Evolutionary conservation across 2,797 vertebrate genomes (phyloP).

Genomic region (Gymnothorax javanicus): DNA sequence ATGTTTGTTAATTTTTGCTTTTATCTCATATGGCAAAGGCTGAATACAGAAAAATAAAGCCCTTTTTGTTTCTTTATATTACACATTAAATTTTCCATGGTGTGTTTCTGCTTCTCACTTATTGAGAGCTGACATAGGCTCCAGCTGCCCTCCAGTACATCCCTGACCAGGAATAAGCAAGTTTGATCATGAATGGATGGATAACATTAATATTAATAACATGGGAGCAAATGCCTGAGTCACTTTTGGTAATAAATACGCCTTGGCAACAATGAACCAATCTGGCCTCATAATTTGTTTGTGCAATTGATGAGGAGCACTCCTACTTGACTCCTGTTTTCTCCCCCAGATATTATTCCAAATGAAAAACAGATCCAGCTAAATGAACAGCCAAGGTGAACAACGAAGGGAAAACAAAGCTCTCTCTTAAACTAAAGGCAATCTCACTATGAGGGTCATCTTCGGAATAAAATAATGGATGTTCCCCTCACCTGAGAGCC

Average conservation of each 20-base stretch:
- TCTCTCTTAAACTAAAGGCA: not conserved
- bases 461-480: not conserved
- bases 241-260: not conserved
- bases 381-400: not conserved
- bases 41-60: not conserved
- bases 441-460: not conserved
- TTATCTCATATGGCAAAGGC: not conserved
- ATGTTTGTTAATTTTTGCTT: not conserved
- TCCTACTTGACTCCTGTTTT: not conserved
- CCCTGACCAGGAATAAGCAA: too few relatives aligned
- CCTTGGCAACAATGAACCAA: not conserved
- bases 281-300: not conserved
- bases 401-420: not conserved
- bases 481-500: not conserved
- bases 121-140: too few relatives aligned
- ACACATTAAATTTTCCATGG: too few relatives aligned
- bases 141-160: too few relatives aligned
- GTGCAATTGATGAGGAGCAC: not conserved
- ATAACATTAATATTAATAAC: too few relatives aligned
- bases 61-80: not conserved
- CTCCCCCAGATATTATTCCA: not conserved
- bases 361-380: not conserved
- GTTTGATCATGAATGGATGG: too few relatives aligned
- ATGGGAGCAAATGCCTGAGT: not conserved
- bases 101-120: too few relatives aligned